phyloP scores from a whole-genome alignment of 1,140 invertebrate species.

The Achroia grisella region DNA sequence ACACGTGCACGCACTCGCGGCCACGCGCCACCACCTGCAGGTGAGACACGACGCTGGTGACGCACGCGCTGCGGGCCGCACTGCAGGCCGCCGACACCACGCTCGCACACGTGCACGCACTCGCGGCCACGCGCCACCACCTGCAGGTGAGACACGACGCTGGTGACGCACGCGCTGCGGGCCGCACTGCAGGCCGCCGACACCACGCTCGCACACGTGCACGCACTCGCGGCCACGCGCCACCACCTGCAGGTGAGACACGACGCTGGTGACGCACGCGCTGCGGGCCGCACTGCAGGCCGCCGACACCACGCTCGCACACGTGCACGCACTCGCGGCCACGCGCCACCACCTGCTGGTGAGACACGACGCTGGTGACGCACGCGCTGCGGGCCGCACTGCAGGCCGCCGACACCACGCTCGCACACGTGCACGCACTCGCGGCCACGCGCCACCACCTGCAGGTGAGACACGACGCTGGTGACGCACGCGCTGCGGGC shows the following conservation, averaged over 20 bases:
- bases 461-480: too few relatives aligned
- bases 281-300: conserved; percentile 81
- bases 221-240: conserved; percentile 84
- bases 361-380: too few relatives aligned
- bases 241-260: conserved; percentile 43
- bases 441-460: conserved; percentile 75
- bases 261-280: conserved; percentile 88
- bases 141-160: too few relatives aligned
- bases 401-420: conserved; percentile 79
- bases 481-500: conserved; percentile 87
- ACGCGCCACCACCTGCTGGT: conserved; percentile 48
- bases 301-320: conserved; percentile 81
- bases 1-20: conserved; percentile 86
- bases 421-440: conserved; percentile 87
- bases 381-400: conserved; percentile 83
- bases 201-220: conserved; percentile 83
- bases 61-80: conserved; percentile 83
- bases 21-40: conserved; percentile 67
- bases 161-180: conserved; percentile 87
- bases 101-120: conserved; percentile 85
- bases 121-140: conserved; percentile 78
- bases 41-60: too few relatives aligned
- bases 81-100: conserved; percentile 80
- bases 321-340: conserved; percentile 88
- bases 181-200: conserved; percentile 80